These are phyloP conservation scores for Acanthoscelides obtectus DNA, from an alignment of 2,888 invertebrate species.

Conservation along the genomic window DNA sequence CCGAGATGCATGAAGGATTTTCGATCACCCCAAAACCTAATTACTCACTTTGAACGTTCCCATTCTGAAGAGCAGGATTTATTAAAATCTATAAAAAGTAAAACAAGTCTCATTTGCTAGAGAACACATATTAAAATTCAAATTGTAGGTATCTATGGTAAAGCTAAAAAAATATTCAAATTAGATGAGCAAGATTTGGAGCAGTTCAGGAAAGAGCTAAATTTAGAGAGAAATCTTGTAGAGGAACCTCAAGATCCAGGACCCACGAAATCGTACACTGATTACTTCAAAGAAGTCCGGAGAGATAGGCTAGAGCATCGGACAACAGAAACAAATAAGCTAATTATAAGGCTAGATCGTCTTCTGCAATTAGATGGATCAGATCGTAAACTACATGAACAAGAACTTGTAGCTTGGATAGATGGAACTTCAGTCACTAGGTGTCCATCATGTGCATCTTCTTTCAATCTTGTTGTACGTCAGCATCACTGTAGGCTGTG, in stretches of 20 bases:
- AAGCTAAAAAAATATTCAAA: constrained; percentile 82
- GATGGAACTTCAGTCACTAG: constrained; percentile 85
- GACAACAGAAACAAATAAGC: constrained; percentile 91
- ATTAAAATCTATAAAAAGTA: constrained; percentile 72
- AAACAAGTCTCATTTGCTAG: background rate
- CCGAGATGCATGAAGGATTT: constrained; percentile 91
- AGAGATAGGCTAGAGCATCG: constrained; percentile 74
- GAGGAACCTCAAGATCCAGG: constrained; percentile 65
- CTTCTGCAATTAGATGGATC: constrained; percentile 70
- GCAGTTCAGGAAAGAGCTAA: constrained; percentile 52
- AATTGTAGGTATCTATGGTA: constrained; percentile 64
- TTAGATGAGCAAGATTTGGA: constrained; percentile 66
- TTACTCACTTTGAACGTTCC: constrained; percentile 82
- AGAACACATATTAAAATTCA: constrained; percentile 3
- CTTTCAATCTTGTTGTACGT: constrained; percentile 80
- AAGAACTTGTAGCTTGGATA: constrained; percentile 84
- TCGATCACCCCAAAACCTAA: constrained; percentile 76
- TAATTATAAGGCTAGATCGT: constrained; percentile 90
- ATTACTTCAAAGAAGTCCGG: constrained; percentile 68
- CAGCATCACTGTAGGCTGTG: constrained; percentile 96
- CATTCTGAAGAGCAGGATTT: constrained; percentile 87
- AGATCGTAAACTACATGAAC: constrained; percentile 69
- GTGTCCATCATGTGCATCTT: constrained; percentile 87
- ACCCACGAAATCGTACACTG: constrained; percentile 60
- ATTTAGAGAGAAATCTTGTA: constrained; percentile 40